Percentiles rank a stretch among this genome's conserved stretches.
phyloP scores from a whole-genome alignment of 2,113 vertebrate genomes.

The Oriolus oriolus region DNA sequence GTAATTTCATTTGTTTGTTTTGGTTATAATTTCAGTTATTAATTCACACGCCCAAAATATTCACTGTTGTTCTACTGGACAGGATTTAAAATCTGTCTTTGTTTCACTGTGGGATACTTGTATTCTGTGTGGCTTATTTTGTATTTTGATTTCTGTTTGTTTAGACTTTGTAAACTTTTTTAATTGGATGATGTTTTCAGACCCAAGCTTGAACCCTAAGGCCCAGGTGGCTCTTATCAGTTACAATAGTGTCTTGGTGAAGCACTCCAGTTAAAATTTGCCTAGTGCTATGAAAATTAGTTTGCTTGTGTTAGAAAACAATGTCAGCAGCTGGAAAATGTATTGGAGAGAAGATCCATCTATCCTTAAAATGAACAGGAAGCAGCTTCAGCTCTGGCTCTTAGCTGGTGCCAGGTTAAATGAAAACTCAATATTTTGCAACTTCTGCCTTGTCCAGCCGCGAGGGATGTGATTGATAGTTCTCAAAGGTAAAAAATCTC shows the following conservation, averaged over 20 bases:
- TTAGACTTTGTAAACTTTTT: constrained; percentile 8
- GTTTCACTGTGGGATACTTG: not conserved
- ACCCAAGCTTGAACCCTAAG: not conserved
- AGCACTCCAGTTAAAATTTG: constrained; percentile 26
- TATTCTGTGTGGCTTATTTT: not conserved
- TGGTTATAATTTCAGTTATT: constrained; percentile 47
- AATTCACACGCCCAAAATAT: constrained; percentile 19
- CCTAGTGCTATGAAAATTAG: constrained; percentile 7
- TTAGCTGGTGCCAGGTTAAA: not conserved
- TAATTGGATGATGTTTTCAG: constrained; percentile 8
- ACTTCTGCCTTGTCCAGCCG: not conserved
- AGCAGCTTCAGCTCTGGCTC: not conserved
- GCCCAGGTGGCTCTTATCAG: constrained; percentile 27
- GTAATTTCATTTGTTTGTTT: constrained; percentile 62
- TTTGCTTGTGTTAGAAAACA: constrained; percentile 13
- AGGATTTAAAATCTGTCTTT: constrained; percentile 20
- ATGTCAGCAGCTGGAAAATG: constrained; percentile 27
- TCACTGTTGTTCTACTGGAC: not conserved
- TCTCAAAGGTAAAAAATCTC: not conserved
- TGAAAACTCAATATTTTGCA: not conserved
- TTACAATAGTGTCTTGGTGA: constrained; percentile 1
- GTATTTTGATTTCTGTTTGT: constrained; percentile 23
- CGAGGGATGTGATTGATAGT: not conserved
- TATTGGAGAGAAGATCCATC: not conserved
- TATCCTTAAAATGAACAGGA: not conserved